Evolutionary conservation across 2,888 invertebrate genomes (phyloP).

Genomic region (Agonopterix heracliana): DNA sequence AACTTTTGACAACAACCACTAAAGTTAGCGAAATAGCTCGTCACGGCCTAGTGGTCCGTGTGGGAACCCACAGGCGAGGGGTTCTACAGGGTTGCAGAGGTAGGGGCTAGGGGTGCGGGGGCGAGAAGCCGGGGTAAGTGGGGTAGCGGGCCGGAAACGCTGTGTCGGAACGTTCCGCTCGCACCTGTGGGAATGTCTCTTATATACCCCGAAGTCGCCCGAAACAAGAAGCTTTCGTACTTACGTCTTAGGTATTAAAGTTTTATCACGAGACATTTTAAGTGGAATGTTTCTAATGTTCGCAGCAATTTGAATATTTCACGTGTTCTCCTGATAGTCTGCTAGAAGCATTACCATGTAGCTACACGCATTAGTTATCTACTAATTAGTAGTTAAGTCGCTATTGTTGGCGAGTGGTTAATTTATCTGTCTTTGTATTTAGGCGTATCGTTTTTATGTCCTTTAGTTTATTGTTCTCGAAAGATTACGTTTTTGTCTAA

Average conservation of each 20-base stretch:
- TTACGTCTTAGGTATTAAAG: too few relatives aligned
- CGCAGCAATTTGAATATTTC: conserved; percentile 50
- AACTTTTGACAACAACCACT: conserved; percentile 12
- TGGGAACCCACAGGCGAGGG: conserved; percentile 50
- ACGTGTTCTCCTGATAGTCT: conserved; percentile 22
- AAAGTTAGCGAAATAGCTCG: conserved; percentile 59
- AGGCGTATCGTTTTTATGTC: neutral
- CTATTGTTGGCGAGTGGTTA: neutral
- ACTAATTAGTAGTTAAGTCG: conserved; percentile 6
- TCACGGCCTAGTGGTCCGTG: conserved; percentile 55
- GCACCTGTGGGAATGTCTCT: conserved; percentile 65
- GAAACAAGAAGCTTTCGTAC: too few relatives aligned
- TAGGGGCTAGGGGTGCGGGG: conserved; percentile 29
- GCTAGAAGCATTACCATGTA: conserved; percentile 29
- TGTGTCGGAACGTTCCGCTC: conserved; percentile 54
- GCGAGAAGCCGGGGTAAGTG: conserved; percentile 46
- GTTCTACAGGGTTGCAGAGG: conserved; percentile 20
- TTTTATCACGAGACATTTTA: too few relatives aligned
- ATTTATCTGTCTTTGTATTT: conserved; percentile 8
- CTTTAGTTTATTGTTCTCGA: too few relatives aligned
- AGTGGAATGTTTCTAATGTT: conserved; percentile 13
- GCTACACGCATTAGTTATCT: conserved; percentile 20
- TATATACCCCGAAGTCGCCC: too few relatives aligned
- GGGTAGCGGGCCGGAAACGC: conserved; percentile 66
- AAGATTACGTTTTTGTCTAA: neutral